Conservation (phyloP, 2,888 invertebrate species). For the Lumbricus terrestris region DNA sequence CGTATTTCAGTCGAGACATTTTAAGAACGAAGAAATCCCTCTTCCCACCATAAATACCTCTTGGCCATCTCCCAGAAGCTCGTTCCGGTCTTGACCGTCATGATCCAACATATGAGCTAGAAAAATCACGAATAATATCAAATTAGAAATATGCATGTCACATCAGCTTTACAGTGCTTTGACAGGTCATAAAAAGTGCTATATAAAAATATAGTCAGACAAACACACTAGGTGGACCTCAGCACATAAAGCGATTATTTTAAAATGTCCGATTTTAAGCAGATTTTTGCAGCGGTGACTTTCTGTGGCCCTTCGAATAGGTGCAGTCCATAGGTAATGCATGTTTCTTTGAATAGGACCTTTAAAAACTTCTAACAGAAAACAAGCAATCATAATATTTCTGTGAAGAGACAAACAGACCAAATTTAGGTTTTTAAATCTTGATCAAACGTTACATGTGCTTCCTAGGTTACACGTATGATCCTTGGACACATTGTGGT, state of each 20-base stretch:
- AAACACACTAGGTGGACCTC: no score
- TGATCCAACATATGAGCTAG: slow-evolving; percentile 18
- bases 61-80: slow-evolving; percentile 15
- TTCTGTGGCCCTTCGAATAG: not conserved
- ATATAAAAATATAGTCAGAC: not conserved
- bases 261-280: not conserved
- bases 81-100: not conserved
- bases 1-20: no score
- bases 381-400: not conserved
- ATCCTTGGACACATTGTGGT: no score
- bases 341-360: no score
- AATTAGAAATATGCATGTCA: not conserved
- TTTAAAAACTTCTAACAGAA: not conserved
- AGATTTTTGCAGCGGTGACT: not conserved
- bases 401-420: not conserved
- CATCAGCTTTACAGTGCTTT: not conserved
- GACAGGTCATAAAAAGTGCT: not conserved
- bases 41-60: slow-evolving; percentile 11
- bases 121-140: not conserved
- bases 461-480: not conserved
- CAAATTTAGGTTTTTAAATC: not conserved
- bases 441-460: not conserved
- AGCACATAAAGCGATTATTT: no score
- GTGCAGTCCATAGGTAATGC: not conserved
- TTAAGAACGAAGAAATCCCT: not conserved